Percentiles rank a stretch among this genome's conserved stretches.
Conservation (phyloP, 2,797 vertebrate species). For the Phaenicophaeus curvirostris region DNA sequence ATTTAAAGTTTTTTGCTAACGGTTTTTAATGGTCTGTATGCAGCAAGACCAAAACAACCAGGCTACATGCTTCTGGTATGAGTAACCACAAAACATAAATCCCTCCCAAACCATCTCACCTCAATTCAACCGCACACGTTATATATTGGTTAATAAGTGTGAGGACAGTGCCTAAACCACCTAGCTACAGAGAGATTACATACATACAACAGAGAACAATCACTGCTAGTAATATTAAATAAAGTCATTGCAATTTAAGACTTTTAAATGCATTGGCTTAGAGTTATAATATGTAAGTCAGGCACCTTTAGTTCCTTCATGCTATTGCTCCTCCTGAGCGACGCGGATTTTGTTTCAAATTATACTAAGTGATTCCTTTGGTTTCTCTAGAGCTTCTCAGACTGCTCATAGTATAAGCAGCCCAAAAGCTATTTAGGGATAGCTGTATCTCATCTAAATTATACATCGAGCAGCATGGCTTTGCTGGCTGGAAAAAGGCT, state of each 20-base stretch:
- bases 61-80: neutral
- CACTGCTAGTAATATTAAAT: neutral
- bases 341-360: neutral
- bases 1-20: neutral
- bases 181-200: neutral
- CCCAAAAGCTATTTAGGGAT: accelerated
- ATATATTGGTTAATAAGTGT: no score
- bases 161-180: neutral
- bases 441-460: neutral
- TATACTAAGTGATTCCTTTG: neutral
- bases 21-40: neutral
- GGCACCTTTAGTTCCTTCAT: neutral
- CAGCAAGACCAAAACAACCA: neutral
- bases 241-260: neutral
- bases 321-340: neutral
- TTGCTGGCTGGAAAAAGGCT: neutral
- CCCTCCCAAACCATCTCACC: neutral
- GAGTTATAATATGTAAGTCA: neutral
- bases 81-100: neutral
- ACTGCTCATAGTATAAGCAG: neutral
- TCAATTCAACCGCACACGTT: accelerated
- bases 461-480: neutral
- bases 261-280: neutral
- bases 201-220: neutral
- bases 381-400: neutral